Evolutionary conservation across 2,113 vertebrate species (phyloP).

Genomic region (Catagonus wagneri): DNA sequence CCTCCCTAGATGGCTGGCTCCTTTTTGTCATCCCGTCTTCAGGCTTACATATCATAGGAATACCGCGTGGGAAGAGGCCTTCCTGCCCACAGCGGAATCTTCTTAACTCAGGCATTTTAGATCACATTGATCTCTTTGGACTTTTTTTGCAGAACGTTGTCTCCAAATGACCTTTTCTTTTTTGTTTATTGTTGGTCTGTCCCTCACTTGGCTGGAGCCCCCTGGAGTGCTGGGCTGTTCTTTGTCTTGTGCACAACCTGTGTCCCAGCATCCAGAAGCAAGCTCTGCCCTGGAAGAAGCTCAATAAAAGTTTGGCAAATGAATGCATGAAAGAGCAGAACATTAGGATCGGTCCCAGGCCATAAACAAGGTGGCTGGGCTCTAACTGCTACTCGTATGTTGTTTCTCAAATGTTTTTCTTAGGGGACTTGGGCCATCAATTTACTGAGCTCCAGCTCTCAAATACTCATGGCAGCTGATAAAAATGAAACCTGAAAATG

Average conservation of each 20-base stretch:
- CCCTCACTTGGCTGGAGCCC: not conserved
- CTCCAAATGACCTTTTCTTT: not conserved
- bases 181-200: not conserved
- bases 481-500: constrained; percentile 52
- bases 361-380: not conserved
- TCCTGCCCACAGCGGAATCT: not conserved
- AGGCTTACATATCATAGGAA: not conserved
- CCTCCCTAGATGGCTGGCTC: not conserved
- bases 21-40: constrained; percentile 6
- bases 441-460: constrained; percentile 50
- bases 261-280: not conserved
- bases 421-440: not conserved
- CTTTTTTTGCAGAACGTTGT: not conserved
- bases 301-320: not conserved
- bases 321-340: not conserved
- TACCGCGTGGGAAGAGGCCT: not conserved
- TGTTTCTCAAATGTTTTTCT: constrained; percentile 25
- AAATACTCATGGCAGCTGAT: not conserved
- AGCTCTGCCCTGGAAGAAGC: not conserved
- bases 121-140: not conserved
- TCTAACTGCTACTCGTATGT: constrained; percentile 13
- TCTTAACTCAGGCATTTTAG: not conserved
- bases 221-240: not conserved
- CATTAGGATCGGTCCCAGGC: not conserved
- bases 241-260: not conserved